phyloP scores from a whole-genome alignment of 2,888 invertebrate species.

The Protodeltote pygarga region DNA sequence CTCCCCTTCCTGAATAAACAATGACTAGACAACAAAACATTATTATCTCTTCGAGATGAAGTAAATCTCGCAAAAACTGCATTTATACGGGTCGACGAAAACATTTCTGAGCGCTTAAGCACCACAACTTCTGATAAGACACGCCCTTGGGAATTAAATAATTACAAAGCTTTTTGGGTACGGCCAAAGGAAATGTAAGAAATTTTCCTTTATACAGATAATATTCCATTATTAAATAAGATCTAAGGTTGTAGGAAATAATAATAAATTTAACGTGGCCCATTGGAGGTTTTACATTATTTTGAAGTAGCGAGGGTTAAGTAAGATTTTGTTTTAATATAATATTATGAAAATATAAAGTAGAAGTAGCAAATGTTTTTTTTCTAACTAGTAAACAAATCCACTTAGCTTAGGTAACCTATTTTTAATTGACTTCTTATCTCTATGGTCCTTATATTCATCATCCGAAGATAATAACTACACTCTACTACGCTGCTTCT shows the following conservation, averaged over 20 bases:
- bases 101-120: slow-evolving; percentile 23
- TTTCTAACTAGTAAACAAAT: too few species aligned
- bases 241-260: not conserved
- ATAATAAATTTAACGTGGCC: slow-evolving; percentile 2
- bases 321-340: not conserved
- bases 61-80: slow-evolving; percentile 16
- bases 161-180: slow-evolving; percentile 5
- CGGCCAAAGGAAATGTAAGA: slow-evolving; percentile 11
- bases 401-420: too few species aligned
- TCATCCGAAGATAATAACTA: too few species aligned
- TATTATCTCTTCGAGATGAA: slow-evolving; percentile 9
- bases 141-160: slow-evolving; percentile 16
- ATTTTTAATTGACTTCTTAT: too few species aligned
- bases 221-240: not conserved
- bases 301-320: not conserved
- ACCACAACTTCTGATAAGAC: slow-evolving; percentile 45
- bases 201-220: not conserved
- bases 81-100: slow-evolving; percentile 27
- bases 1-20: slow-evolving; percentile 1
- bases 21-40: slow-evolving; percentile 5
- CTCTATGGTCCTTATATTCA: too few species aligned
- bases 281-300: not conserved
- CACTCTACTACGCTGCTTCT: too few species aligned
- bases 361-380: too few species aligned
- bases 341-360: not conserved